Conservation (phyloP, 2,797 vertebrate species). For the Thripadectes ignobilis region DNA sequence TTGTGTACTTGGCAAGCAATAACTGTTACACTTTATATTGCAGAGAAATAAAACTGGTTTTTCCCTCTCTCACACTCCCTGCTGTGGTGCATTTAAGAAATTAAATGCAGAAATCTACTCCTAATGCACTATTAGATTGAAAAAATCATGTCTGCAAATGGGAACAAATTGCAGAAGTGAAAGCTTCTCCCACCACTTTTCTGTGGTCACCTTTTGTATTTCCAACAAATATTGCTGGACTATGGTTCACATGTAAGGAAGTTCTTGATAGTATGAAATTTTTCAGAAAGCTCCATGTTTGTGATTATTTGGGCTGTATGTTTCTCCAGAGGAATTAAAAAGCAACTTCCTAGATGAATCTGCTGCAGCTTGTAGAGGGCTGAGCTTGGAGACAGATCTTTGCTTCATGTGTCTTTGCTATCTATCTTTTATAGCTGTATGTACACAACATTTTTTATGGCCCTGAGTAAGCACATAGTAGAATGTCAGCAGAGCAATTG, state of each 20-base stretch:
- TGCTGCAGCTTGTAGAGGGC: not conserved
- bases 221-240: not conserved
- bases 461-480: not conserved
- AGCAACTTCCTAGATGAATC: not conserved
- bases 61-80: not conserved
- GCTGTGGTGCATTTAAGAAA: constrained; percentile 24
- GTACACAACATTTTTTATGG: not conserved
- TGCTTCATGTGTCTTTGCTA: not conserved
- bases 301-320: not conserved
- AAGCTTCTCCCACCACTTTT: not conserved
- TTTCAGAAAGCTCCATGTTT: not conserved
- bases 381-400: not conserved
- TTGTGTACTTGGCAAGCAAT: constrained; percentile 9
- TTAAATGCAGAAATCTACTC: constrained; percentile 27
- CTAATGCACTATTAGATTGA: not conserved
- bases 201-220: not conserved
- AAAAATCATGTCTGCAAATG: not conserved
- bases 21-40: not conserved
- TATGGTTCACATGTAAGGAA: not conserved
- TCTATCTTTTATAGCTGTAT: not conserved
- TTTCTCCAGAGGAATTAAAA: not conserved
- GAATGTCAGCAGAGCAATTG: not conserved
- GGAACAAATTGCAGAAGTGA: not conserved
- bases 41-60: not conserved
- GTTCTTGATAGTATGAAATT: not conserved